Base-by-base conservation (phyloP, 2,113 vertebrate genomes). In the Rhabdomys dilectus region DNA sequence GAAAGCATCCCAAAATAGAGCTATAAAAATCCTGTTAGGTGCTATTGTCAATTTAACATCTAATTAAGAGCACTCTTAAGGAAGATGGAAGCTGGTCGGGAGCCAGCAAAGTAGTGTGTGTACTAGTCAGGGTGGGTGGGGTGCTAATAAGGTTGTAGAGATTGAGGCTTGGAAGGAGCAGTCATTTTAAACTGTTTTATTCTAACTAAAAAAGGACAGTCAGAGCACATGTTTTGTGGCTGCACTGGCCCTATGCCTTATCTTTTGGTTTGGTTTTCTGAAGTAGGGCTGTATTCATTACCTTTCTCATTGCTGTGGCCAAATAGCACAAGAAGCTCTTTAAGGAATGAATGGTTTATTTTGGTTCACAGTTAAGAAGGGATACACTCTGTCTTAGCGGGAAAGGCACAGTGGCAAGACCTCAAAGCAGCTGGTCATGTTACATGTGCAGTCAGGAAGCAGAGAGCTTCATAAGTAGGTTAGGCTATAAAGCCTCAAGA, bases 11-110 rank as follows among this genome's bases (percentile, higher is more conserved):
- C 76, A 93, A 92, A 62, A 4, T 92, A 93, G 91, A 95, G 91
- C 45, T 96, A 89, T 91, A 85, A 72, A 96, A 92, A 87, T 78
- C 8, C 88, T 94, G 78, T 93, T 95, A 97, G 93, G 56, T 93
- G 77, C 51, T 91, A 45, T 66, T 85, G 91, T 91, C 75, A 66
- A 19, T 62, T 96, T 58, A 7, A 82, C 89, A 82, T 77, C 72
- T 80, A 39, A 94, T 87, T 96, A 36, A 92, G 95, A 94, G 86
- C 84, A 26, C 85, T 92, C 88, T 26, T 48, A 6, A 48, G 92
- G 87, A 91, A 92, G 3, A 88, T 77, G 34, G 92, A 96, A 96
- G 62, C 21, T 26, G 1, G 29, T 91, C 7, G 26, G 68, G 2
- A 92, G 45, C 81, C 29, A 93, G 13, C 64, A 53, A 39, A 17